phyloP scores from a whole-genome alignment of 2,888 invertebrate species.

The Orchesella flavescens region DNA sequence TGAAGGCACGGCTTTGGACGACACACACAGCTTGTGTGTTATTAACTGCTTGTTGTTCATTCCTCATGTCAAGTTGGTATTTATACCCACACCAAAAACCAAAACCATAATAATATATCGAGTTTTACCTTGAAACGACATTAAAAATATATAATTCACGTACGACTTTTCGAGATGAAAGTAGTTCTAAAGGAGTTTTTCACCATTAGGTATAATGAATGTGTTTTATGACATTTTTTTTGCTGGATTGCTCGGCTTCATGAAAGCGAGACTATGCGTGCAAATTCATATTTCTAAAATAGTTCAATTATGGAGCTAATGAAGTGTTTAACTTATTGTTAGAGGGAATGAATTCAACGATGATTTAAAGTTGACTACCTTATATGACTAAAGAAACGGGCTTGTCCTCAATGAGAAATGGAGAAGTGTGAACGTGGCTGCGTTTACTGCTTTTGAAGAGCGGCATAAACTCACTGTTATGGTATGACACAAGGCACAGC shows the following conservation, averaged over 20 bases:
- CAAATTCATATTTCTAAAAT: conserved; percentile 40
- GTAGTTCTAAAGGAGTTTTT: conserved; percentile 27
- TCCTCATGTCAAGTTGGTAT: conserved; percentile 62
- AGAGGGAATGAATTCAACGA: conserved; percentile 57
- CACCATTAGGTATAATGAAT: background rate
- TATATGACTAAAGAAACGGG: conserved; percentile 63
- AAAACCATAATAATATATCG: conserved; percentile 30
- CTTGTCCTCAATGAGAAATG: conserved; percentile 38
- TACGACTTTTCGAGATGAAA: conserved; percentile 44
- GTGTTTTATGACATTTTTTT: background rate
- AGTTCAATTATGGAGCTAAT: conserved; percentile 67
- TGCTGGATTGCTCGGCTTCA: background rate
- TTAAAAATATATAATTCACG: conserved; percentile 62
- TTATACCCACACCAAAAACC: conserved; percentile 41
- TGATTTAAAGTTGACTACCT: conserved; percentile 65
- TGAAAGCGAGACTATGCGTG: background rate
- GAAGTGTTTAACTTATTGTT: conserved; percentile 66
- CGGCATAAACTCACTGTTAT: conserved; percentile 35
- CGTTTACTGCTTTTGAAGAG: conserved; percentile 20
- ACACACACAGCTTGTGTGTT: conserved; percentile 32
- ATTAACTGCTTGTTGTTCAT: conserved; percentile 64
- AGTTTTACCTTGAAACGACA: conserved; percentile 62
- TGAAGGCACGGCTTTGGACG: conserved; percentile 2
- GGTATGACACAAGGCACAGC: conserved; percentile 55
- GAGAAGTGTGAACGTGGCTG: conserved; percentile 44